These are phyloP conservation scores for Megaceryle maxima DNA, from an alignment of 2,113 vertebrate genomes.

Conservation along the genomic window DNA sequence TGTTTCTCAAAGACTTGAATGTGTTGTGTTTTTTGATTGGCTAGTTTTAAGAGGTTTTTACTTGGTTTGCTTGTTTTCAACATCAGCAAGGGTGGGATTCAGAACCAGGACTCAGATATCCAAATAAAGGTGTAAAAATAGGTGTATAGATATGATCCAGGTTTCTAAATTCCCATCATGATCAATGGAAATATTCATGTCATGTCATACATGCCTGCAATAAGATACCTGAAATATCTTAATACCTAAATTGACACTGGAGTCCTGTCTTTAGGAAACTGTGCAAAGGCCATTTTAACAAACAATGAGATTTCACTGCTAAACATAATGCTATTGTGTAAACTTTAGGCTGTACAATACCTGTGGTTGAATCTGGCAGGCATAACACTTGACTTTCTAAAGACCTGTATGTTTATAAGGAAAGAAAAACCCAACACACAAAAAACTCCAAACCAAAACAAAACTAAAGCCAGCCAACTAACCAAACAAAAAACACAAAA, in stretches of 20 bases:
- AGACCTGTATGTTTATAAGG: not conserved
- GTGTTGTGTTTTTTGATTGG: not conserved
- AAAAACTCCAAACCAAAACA: not conserved
- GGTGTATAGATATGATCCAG: not conserved
- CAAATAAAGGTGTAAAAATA: not conserved
- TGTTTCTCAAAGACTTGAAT: not conserved
- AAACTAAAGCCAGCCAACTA: not conserved
- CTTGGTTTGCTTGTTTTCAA: not conserved
- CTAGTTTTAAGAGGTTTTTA: not conserved
- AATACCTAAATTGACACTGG: not conserved
- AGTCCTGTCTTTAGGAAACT: not conserved
- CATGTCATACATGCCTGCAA: not conserved
- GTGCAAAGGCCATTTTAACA: not conserved
- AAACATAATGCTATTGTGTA: not conserved
- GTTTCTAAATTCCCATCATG: not conserved
- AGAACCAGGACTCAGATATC: not conserved
- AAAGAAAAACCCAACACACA: too few relatives aligned
- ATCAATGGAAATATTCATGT: not conserved
- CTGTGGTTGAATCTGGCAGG: not conserved
- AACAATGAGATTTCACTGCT: not conserved
- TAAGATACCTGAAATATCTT: not conserved
- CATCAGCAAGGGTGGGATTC: not conserved
- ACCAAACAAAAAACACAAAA: not conserved
- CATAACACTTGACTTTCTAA: not conserved
- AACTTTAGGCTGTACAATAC: not conserved